Evolutionary conservation across 2,113 vertebrate genomes (phyloP).

Genomic region (Pica pica): DNA sequence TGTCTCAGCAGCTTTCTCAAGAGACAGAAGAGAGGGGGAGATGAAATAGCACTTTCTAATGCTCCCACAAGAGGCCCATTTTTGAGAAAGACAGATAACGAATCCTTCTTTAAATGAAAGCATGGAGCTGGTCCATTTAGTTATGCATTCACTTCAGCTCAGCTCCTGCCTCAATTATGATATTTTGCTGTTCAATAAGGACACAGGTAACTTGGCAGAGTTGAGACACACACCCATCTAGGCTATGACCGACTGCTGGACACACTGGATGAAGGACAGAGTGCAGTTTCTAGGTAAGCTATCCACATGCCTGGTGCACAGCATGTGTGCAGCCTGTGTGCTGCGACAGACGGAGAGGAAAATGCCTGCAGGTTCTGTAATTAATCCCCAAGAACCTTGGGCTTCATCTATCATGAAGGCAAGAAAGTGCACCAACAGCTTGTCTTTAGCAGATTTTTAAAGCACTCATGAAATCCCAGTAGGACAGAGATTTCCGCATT

Average conservation of each 20-base stretch:
- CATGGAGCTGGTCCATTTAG: neutral
- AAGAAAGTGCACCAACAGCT: neutral
- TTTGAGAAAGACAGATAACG: neutral
- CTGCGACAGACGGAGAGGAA: neutral
- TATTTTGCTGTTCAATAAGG: neutral
- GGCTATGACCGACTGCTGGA: neutral
- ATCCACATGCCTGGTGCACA: neutral
- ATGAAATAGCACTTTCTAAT: neutral
- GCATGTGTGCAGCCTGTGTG: neutral
- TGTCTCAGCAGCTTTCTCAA: neutral
- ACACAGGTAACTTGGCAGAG: neutral
- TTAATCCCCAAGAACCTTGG: neutral
- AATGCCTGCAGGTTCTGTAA: neutral
- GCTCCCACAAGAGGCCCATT: fast-evolving
- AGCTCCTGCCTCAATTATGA: neutral
- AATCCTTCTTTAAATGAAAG: neutral
- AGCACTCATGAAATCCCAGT: neutral
- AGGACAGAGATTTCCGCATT: neutral
- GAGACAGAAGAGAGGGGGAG: neutral
- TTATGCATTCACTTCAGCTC: neutral
- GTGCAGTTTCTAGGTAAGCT: neutral
- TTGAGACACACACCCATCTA: neutral
- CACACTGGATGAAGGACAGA: neutral
- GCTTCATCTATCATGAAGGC: neutral
- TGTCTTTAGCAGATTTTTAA: neutral